Evolutionary conservation across 2,113 vertebrate genomes (phyloP).

Genomic region (Pangasianodon hypophthalmus): DNA sequence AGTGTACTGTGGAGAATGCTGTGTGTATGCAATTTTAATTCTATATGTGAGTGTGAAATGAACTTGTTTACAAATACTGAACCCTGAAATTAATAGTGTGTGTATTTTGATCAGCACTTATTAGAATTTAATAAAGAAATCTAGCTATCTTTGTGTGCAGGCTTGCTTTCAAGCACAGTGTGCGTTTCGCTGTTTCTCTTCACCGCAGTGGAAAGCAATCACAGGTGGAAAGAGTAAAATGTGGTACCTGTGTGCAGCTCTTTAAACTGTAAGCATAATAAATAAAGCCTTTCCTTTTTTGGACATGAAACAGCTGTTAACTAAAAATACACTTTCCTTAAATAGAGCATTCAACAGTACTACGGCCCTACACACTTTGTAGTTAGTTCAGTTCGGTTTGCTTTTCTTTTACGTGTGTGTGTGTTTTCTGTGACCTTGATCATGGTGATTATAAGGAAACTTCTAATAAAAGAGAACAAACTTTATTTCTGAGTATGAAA

Average conservation of each 20-base stretch:
- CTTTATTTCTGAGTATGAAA: constrained; percentile 43
- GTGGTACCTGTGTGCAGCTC: constrained; percentile 3
- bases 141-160: neutral
- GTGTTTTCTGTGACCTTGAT: neutral
- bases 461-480: constrained; percentile 7
- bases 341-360: constrained; percentile 6
- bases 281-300: constrained; percentile 38
- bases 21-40: neutral
- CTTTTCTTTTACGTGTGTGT: neutral
- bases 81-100: neutral
- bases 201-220: constrained; percentile 42
- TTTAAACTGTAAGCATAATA: constrained; percentile 14
- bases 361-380: neutral
- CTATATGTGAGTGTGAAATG: neutral
- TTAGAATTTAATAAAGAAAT: neutral
- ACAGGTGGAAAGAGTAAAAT: constrained; percentile 32
- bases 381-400: neutral
- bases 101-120: neutral
- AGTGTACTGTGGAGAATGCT: neutral
- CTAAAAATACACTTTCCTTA: constrained; percentile 49
- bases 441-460: neutral
- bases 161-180: neutral
- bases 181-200: neutral
- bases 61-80: neutral
- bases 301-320: constrained; percentile 36